These are phyloP conservation scores for Phaonia tiefii DNA, from an alignment of 2,888 invertebrate genomes.

Conservation along the genomic window DNA sequence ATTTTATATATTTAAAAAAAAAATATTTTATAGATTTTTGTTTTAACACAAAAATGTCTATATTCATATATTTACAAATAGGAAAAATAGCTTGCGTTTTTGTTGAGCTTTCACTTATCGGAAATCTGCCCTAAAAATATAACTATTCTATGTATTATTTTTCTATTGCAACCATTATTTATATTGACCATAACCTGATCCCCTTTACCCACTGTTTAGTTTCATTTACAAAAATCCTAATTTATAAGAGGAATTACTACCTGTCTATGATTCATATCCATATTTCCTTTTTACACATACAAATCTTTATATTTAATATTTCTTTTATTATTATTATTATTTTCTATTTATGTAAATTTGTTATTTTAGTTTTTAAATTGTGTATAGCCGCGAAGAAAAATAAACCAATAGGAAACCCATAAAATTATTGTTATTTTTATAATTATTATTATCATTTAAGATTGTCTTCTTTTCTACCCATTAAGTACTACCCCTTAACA, in stretches of 20 bases:
- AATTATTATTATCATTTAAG: constrained; percentile 38
- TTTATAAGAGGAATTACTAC: background rate
- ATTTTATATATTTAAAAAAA: constrained; percentile 42
- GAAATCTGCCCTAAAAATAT: constrained; percentile 21
- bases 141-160: constrained; percentile 31
- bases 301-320: background rate
- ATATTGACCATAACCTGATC: no score
- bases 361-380: constrained; percentile 64
- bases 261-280: background rate
- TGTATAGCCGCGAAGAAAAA: background rate
- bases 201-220: background rate
- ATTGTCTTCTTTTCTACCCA: constrained; percentile 22
- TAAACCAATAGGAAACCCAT: constrained; percentile 12
- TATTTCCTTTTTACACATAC: background rate
- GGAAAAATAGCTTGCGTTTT: constrained; percentile 78
- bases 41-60: constrained; percentile 59
- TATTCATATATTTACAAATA: no score
- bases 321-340: no score
- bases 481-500: constrained; percentile 39
- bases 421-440: constrained; percentile 54
- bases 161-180: background rate
- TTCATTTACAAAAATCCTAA: constrained; percentile 13
- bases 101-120: constrained; percentile 77
- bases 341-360: constrained; percentile 65
- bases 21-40: constrained; percentile 39